Evolutionary conservation across 2,888 invertebrate species (phyloP).

Genomic region (Protonemura montana): DNA sequence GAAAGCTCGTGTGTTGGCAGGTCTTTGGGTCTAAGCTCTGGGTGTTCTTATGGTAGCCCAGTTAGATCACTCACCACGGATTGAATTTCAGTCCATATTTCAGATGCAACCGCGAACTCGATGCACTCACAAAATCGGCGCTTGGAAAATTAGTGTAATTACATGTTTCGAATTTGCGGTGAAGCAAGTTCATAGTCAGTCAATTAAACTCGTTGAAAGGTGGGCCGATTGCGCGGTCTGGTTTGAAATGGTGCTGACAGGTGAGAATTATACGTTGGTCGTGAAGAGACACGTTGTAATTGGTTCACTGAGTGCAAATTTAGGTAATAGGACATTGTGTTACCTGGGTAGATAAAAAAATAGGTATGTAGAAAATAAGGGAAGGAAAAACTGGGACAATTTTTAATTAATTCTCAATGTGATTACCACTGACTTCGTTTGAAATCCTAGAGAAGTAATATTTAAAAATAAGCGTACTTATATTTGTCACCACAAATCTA

Average conservation of each 20-base stretch:
- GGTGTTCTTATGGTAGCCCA: background rate
- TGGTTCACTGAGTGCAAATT: too few species aligned
- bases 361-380: too few species aligned
- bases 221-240: background rate
- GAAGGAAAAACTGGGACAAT: background rate
- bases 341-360: too few species aligned
- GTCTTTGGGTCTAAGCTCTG: background rate
- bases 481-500: background rate
- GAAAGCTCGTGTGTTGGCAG: background rate
- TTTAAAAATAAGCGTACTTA: too few species aligned
- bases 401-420: background rate
- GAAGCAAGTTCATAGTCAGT: background rate
- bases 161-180: background rate
- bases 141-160: background rate
- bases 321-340: too few species aligned
- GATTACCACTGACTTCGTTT: too few species aligned
- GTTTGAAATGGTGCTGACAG: background rate
- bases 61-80: background rate
- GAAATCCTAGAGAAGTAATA: too few species aligned
- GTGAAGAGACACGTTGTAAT: background rate
- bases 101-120: background rate
- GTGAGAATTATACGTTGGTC: background rate
- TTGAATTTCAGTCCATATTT: background rate
- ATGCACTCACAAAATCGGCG: background rate
- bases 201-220: background rate